Percentiles rank a stretch among this genome's conserved stretches.
phyloP scores from a whole-genome alignment of 2,888 invertebrate species.

The Heliconius erato region DNA sequence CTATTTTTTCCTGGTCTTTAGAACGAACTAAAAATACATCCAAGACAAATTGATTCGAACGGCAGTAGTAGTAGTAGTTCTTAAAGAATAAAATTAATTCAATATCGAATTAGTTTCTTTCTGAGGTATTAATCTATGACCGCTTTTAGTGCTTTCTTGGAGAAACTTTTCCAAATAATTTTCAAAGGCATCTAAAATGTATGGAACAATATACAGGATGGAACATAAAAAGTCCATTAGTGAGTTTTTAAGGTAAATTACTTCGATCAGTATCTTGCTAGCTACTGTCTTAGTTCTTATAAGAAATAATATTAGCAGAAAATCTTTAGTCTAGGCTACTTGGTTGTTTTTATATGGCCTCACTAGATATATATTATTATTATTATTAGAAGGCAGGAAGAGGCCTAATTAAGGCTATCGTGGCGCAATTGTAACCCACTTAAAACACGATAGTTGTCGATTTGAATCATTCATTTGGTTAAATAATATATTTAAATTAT shows the following conservation, averaged over 20 bases:
- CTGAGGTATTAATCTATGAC: constrained; percentile 46
- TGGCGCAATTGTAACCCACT: too few relatives aligned
- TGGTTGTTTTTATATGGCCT: too few relatives aligned
- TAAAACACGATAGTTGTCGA: neutral
- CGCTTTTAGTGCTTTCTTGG: constrained; percentile 36
- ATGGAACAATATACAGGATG: constrained; percentile 39
- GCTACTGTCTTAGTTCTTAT: neutral
- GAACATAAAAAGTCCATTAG: constrained; percentile 42
- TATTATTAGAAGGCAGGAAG: too few relatives aligned
- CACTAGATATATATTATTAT: too few relatives aligned
- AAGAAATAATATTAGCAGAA: neutral
- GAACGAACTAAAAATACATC: constrained; percentile 40
- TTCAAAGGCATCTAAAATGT: constrained; percentile 30
- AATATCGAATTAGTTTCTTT: constrained; percentile 44
- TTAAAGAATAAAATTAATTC: constrained; percentile 39
- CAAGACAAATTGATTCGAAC: constrained; percentile 47
- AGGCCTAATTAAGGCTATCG: too few relatives aligned
- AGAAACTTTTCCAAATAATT: constrained; percentile 38
- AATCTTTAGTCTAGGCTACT: neutral
- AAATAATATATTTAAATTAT: neutral
- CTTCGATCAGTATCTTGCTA: constrained; percentile 12
- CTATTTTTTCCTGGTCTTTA: neutral
- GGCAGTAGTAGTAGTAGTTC: constrained; percentile 40
- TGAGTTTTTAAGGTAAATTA: constrained; percentile 24
- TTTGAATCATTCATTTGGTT: neutral